Evolutionary conservation across 1,140 invertebrate genomes (phyloP).

Genomic region (Drosophila lowei): DNA sequence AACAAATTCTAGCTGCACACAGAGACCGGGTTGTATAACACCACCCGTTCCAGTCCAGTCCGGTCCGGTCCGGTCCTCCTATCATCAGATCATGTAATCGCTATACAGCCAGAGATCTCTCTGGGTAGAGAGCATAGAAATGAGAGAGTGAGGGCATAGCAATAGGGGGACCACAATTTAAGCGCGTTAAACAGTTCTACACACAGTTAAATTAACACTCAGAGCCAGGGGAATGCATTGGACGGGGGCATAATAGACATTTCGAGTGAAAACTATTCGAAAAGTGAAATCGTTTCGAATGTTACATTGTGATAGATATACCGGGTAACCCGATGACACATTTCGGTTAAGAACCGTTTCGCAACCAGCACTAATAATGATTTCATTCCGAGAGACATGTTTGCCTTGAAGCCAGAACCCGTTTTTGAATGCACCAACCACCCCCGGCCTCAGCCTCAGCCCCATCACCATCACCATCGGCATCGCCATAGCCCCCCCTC

Average conservation of each 20-base stretch:
- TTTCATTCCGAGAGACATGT: slow-evolving; percentile 8
- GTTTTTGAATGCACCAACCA: slow-evolving; percentile 3
- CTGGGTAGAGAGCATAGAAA: too few relatives aligned
- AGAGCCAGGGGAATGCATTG: not conserved
- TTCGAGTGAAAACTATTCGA: slow-evolving; percentile 22
- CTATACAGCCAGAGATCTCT: not conserved
- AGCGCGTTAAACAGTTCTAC: slow-evolving; percentile 57
- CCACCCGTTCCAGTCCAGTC: not conserved
- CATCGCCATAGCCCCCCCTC: not conserved
- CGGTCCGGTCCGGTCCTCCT: too few relatives aligned
- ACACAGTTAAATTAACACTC: slow-evolving; percentile 69
- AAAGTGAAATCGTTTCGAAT: not conserved
- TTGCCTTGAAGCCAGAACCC: slow-evolving; percentile 36
- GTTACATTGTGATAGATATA: too few relatives aligned
- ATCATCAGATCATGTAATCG: too few relatives aligned
- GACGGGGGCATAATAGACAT: slow-evolving; percentile 5
- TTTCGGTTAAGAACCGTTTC: not conserved
- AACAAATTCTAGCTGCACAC: slow-evolving; percentile 13
- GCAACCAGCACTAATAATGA: not conserved
- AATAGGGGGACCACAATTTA: slow-evolving; percentile 14
- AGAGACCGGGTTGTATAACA: slow-evolving; percentile 45
- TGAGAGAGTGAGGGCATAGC: too few relatives aligned
- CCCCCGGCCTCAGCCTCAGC: not conserved
- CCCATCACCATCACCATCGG: not conserved
- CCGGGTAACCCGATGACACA: too few relatives aligned